Percentiles rank a stretch among this genome's conserved stretches.
Evolutionary conservation across 2,113 vertebrate genomes (phyloP).

Genomic region (Amazona vittata): DNA sequence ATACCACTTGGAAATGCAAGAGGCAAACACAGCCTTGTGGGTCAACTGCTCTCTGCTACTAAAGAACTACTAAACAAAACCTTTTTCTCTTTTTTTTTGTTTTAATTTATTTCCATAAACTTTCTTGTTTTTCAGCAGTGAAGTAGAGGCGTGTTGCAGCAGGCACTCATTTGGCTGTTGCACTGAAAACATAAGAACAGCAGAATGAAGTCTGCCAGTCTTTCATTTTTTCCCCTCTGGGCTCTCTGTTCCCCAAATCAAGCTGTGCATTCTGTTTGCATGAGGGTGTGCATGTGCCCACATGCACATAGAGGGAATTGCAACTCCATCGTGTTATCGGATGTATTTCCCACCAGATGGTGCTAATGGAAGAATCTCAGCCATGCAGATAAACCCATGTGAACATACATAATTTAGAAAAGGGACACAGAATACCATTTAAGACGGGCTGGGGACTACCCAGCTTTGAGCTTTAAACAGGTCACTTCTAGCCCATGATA

Average conservation of each 20-base stretch:
- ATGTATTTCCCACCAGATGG: background rate
- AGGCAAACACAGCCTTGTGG: background rate
- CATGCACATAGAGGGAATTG: background rate
- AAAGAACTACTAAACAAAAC: background rate
- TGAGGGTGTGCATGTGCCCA: background rate
- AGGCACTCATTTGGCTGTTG: background rate
- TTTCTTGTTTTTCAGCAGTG: background rate
- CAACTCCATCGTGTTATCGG: background rate
- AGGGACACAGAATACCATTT: background rate
- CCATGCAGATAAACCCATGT: background rate
- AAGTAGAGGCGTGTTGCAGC: background rate
- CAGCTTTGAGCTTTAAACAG: background rate
- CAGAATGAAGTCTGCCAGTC: background rate
- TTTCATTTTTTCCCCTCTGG: background rate
- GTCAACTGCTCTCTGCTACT: background rate
- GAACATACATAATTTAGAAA: background rate
- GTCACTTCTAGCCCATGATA: background rate
- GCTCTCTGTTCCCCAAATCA: background rate
- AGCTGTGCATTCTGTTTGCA: background rate
- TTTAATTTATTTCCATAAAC: background rate
- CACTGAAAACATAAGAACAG: background rate
- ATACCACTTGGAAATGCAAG: background rate
- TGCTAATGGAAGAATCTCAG: background rate
- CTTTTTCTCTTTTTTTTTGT: background rate
- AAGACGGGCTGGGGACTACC: background rate